Evolutionary conservation across 2,797 vertebrate species (phyloP).

Genomic region (Malacoctenus gilli): DNA sequence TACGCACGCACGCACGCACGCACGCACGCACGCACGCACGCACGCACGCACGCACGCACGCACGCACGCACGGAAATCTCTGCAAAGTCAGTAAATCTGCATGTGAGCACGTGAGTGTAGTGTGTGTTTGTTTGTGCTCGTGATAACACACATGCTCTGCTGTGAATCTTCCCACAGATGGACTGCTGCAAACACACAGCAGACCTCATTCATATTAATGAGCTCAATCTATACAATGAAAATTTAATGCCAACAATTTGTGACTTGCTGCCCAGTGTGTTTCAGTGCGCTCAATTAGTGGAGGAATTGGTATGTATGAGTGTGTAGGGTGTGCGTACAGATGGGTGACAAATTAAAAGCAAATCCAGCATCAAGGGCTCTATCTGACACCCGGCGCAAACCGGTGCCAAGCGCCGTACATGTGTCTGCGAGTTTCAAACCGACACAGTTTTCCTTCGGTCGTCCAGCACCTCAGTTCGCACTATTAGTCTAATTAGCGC

Average conservation of each 20-base stretch:
- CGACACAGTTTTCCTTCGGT: too few relatives aligned
- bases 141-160: constrained; percentile 31
- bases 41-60: too few relatives aligned
- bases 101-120: constrained; percentile 11
- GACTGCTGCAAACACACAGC: constrained; percentile 74
- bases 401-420: too few relatives aligned
- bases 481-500: too few relatives aligned
- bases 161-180: constrained; percentile 73
- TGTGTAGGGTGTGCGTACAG: constrained; percentile 10
- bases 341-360: constrained; percentile 30
- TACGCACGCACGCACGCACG: too few relatives aligned
- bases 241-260: constrained; percentile 77
- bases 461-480: too few relatives aligned
- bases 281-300: constrained; percentile 47
- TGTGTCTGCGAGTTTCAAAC: too few relatives aligned
- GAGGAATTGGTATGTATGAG: constrained; percentile 23
- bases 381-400: too few relatives aligned
- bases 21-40: too few relatives aligned
- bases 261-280: constrained; percentile 46
- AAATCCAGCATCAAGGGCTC: background rate
- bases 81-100: constrained; percentile 48
- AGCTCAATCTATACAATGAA: constrained; percentile 81
- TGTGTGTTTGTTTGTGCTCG: constrained; percentile 19
- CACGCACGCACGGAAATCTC: constrained; percentile 15
- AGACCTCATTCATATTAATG: constrained; percentile 80